These are phyloP conservation scores for Apteryx owenii DNA, from an alignment of 2,113 vertebrate species.

Conservation along the genomic window DNA sequence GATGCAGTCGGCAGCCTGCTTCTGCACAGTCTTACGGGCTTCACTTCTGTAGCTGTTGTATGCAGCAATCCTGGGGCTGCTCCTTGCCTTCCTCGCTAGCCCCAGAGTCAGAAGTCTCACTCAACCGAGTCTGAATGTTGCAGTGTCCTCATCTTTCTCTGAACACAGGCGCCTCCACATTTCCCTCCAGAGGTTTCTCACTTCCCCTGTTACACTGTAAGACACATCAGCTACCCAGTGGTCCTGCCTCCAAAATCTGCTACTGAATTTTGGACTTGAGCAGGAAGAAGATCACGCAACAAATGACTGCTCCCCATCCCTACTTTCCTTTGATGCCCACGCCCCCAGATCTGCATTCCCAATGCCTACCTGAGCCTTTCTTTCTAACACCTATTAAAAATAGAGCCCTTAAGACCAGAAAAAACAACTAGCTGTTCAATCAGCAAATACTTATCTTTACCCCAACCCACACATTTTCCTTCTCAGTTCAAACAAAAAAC, in stretches of 20 bases:
- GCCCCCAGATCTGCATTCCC: neutral
- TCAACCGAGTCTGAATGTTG: accelerated
- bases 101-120: neutral
- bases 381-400: neutral
- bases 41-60: neutral
- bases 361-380: neutral
- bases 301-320: neutral
- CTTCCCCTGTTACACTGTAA: neutral
- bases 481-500: neutral
- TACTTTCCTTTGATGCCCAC: neutral
- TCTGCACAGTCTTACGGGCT: neutral
- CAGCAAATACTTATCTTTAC: neutral
- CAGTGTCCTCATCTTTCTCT: neutral
- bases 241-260: neutral
- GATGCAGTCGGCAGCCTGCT: neutral
- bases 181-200: neutral
- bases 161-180: neutral
- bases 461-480: neutral
- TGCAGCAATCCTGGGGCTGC: too few species aligned
- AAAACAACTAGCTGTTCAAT: neutral
- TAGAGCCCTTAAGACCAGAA: neutral
- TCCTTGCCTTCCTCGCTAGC: neutral
- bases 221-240: neutral
- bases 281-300: neutral
- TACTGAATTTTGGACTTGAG: neutral